Percentiles rank a stretch among this genome's conserved stretches.
These are phyloP conservation scores for Batillaria attramentaria DNA, from an alignment of 1,140 invertebrate species.

Conservation along the genomic window DNA sequence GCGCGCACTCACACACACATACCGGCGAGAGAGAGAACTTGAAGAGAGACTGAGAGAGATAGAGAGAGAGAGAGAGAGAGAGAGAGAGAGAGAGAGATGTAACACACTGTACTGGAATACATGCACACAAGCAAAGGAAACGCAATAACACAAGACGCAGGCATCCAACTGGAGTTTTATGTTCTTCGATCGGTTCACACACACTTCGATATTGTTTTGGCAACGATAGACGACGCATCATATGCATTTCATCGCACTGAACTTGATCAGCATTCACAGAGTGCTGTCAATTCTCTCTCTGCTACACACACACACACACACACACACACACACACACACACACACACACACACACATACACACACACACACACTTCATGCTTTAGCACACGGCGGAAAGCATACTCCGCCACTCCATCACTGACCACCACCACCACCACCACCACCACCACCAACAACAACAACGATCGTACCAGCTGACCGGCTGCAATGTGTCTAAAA, in stretches of 20 bases:
- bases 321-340: slow-evolving; percentile 10
- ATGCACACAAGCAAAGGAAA: neutral
- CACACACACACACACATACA: neutral
- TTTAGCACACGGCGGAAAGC: neutral
- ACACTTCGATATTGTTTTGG: neutral
- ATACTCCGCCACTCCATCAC: neutral
- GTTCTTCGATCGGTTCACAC: neutral
- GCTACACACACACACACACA: slow-evolving; percentile 3
- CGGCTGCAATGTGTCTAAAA: neutral
- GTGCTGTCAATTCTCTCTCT: neutral
- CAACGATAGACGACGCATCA: neutral
- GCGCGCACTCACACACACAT: neutral
- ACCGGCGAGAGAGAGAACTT: neutral
- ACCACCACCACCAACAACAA: neutral
- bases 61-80: slow-evolving; percentile 7
- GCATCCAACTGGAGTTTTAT: too few relatives aligned
- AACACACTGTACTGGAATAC: neutral
- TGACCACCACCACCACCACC: neutral
- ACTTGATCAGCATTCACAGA: neutral
- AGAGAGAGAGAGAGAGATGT: slow-evolving; percentile 17
- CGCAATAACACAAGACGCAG: neutral
- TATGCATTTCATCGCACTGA: neutral
- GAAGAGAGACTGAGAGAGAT: neutral
- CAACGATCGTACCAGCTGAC: neutral
- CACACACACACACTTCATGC: neutral